Conservation (phyloP, 2,113 vertebrate species). For the Pipa parva region DNA sequence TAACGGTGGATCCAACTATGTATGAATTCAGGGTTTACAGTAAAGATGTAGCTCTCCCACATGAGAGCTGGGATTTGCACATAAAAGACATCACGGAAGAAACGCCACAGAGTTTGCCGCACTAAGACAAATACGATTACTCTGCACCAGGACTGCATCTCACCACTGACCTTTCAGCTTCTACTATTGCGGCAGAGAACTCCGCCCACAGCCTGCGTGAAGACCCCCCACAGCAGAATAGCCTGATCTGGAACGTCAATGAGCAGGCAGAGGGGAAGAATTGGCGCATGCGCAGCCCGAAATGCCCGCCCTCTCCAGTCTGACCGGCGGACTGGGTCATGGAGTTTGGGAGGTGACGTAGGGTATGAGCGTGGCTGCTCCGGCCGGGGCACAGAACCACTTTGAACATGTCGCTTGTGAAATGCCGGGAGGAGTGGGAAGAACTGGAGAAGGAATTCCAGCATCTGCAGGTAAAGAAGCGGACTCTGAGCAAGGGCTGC, state of each 20-base stretch:
- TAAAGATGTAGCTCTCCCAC: too few relatives aligned
- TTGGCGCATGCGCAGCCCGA: background rate
- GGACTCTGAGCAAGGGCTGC: too few relatives aligned
- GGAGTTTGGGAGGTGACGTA: constrained; percentile 52
- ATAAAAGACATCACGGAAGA: too few relatives aligned
- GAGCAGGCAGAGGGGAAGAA: background rate
- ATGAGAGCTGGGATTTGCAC: too few relatives aligned
- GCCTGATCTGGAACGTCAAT: background rate
- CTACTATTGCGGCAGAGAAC: background rate
- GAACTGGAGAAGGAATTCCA: constrained; percentile 84
- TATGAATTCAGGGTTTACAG: too few relatives aligned
- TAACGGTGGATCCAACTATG: too few relatives aligned
- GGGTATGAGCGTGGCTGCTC: constrained; percentile 53
- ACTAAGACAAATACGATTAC: too few relatives aligned
- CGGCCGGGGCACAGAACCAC: constrained; percentile 34
- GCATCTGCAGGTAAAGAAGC: constrained; percentile 77
- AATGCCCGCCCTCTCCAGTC: background rate
- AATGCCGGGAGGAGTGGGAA: constrained; percentile 72
- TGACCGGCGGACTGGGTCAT: background rate
- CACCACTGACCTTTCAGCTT: too few relatives aligned
- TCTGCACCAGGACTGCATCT: too few relatives aligned
- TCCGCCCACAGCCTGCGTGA: background rate
- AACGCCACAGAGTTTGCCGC: too few relatives aligned
- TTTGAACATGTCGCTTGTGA: constrained; percentile 55
- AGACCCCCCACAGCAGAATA: background rate